Evolutionary conservation across 1,140 invertebrate genomes (phyloP), one percentile per base, ranked within the genome.

Genomic region (Ostrea edulis): DNA sequence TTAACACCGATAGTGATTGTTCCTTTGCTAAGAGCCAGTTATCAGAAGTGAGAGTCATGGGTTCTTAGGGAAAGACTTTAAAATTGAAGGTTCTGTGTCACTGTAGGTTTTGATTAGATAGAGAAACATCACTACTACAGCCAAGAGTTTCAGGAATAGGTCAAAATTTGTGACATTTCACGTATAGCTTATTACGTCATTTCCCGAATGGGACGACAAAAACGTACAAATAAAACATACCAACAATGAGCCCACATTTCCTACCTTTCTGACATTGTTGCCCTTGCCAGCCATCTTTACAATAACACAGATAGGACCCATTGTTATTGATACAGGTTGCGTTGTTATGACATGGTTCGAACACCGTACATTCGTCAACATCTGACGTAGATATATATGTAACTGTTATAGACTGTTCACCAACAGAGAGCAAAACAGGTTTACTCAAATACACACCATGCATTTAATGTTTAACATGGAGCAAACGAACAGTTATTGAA

Each of bases 271-370:
- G 87, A 88, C 90, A 93, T 22, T 85, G 84, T 5, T 58, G 71
- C 25, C 52, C 83, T 35, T 68, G 25, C 96, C 98, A 99, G 12
- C 91, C 92, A 25, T 54, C 17, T 0, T 22, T 17, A 87, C 91
- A 92, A 17, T 86, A 35, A 71, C 90, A 92, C 14, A 44, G 77
- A 58, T 89, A 91, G 14, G 77, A 84, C 8, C 86, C 84, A 54
- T 71, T 55, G 25, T 51, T 68, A 93, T 98, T 98, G n/a, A 97
- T 96, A 95, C 98, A 99, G 58, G 97, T 98, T 35, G 97, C 98
- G 12, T 98, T 98, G 95, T 98, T 98, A 82, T 97, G 95, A 94
- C 98, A 88, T 55, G 83, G 82, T 17, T n/a, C 14, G 11, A 51
- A 83, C 81, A 17, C 5, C 9, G 4, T 14, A 55, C 88, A 89